Evolutionary conservation across 1,140 invertebrate species (phyloP), one percentile per base, ranked within the genome.

Genomic region (Cotesia typhae): DNA sequence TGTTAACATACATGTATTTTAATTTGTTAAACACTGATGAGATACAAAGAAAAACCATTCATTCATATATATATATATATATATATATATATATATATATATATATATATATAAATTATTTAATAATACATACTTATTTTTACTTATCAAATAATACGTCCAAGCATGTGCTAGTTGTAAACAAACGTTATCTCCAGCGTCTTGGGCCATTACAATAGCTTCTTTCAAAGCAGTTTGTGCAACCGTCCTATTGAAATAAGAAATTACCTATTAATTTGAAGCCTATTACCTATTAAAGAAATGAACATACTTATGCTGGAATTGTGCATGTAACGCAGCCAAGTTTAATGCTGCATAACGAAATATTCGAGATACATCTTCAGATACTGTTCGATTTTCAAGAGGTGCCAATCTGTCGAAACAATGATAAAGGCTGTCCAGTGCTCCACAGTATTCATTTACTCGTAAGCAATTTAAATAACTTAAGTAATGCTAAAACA

Each of bases 271-370:
- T 4, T 60, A 37, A 61, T 17, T 68, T 10, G 51, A 9, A 70
- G 3, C 28, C 28, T 2, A 28, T 17, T 17, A 17, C 17, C 17
- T 70, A 70, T 17, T 70, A 72, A 9, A 70, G 37, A 14, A 12
- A 67, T 86, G 88, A 28, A 28, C 28, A 88, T 88, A 95, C 91
- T 92, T 94, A 77, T 96, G 94, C 9, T 92, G 92, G 86, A 97
- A 96, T 76, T 94, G 91, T 55, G 92, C 93, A 85, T 96, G 94
- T 72, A 97, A 88, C 36, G 95, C 92, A 2, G 95, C 95, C 71
- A 97, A 87, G 86, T 97, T 97, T 0, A 97, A 87, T 37, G 95
- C 94, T 10, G 96, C 95, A 86, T 96, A 97, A 80, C 96, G 89
- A 79, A 93, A 94, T 67, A 92, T 92, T 82, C 92, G 92, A 64